Base-by-base conservation (phyloP, 1,140 invertebrate species). In the Pantala flavescens region DNA sequence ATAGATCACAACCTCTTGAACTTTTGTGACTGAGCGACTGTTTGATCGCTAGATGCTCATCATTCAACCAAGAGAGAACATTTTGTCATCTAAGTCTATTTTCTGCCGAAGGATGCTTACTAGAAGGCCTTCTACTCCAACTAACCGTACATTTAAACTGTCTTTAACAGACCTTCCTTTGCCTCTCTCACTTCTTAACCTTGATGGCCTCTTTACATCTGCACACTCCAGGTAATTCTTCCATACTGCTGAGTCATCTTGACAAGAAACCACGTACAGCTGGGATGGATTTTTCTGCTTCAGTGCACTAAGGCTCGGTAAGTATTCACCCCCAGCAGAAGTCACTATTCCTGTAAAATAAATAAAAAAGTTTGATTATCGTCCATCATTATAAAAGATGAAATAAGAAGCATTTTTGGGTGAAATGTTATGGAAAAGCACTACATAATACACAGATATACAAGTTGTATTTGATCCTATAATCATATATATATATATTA, bases 111-210 rank as follows among this genome's bases (percentile, higher is more conserved):
- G 76, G 72, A 86, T 82, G 10, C 84, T 83, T 71, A 81, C 81
- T 23, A 86, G 78, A 10, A 86, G 76, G 73, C 84, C 83, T 80
- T 86, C 85, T 10, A 79, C 80, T 3, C 82, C 80, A 7, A 85
- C 81, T 28, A 86, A 71, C 1, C 80, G 80, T 21, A 21, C 49
- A 19, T 63, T 16, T 72, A 76, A 76, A 75, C 81, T 78, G 43
- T 82, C 79, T 23, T 81, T 81, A 10, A 78, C 55, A 43, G 83
- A 80, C 55, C 5, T 21, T 21, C 49, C 49, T 21, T 63, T 63
- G 12, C n/a, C 49, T 21, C n/a, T 63, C n/a, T 63, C n/a, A 63
- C 16, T 21, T 19, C 49, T 16, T 19, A 5, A 19, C 12, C 49
- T 63, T 63, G 49, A 63, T 3, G 49, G 14, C 49, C 49, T 63